These are phyloP conservation scores for Apamea anceps DNA, from an alignment of 2,888 invertebrate species.

Conservation along the genomic window DNA sequence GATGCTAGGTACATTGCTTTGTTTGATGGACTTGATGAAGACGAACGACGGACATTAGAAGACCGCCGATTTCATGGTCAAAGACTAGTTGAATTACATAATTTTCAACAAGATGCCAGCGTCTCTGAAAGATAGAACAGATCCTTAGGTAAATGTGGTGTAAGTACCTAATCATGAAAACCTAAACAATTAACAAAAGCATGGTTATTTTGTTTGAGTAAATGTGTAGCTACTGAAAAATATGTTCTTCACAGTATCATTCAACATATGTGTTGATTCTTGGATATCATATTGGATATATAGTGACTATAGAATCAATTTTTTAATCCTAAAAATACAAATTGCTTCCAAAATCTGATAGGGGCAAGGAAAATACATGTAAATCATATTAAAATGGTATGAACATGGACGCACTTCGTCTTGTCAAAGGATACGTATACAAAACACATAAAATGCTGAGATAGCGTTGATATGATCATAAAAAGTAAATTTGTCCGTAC, in stretches of 20 bases:
- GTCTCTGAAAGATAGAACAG: background rate
- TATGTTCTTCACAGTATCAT: too few species aligned
- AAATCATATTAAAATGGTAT: slow-evolving; percentile 42
- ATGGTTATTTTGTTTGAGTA: background rate
- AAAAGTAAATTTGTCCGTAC: slow-evolving; percentile 70
- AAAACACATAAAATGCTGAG: slow-evolving; percentile 63
- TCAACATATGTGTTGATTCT: background rate
- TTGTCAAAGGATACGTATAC: slow-evolving; percentile 35
- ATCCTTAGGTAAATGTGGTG: background rate
- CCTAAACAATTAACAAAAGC: background rate
- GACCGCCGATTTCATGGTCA: background rate
- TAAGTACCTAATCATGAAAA: background rate
- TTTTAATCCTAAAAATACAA: background rate
- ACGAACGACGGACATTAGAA: background rate
- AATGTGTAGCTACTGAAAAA: background rate
- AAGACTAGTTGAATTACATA: background rate
- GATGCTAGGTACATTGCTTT: background rate
- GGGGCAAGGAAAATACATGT: background rate
- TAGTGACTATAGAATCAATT: background rate
- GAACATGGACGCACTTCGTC: slow-evolving; percentile 17
- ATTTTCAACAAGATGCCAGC: background rate
- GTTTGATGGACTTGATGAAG: background rate
- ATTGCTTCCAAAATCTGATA: background rate
- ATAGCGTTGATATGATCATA: slow-evolving; percentile 70
- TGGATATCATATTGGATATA: background rate